Evolutionary conservation across 1,140 invertebrate species (phyloP).

Genomic region (Octopus bimaculoides): DNA sequence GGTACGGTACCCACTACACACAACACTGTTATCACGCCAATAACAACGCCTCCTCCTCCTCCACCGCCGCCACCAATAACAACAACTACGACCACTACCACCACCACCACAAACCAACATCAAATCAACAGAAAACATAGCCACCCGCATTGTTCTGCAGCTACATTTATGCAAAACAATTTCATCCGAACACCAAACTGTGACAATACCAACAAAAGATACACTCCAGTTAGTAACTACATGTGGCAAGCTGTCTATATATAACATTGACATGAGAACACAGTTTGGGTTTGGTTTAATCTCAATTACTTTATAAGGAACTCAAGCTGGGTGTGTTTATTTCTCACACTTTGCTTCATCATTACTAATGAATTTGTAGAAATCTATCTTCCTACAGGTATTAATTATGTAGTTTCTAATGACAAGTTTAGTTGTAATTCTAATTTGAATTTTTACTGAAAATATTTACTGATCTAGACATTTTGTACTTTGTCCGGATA

Average conservation of each 20-base stretch:
- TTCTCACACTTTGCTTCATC: too few species aligned
- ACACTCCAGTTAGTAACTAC: constrained; percentile 1
- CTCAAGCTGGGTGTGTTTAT: too few species aligned
- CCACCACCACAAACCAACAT: background rate
- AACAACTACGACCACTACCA: background rate
- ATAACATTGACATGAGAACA: too few species aligned
- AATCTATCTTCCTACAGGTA: too few species aligned
- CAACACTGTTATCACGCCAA: background rate
- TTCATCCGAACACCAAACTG: background rate
- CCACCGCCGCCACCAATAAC: background rate
- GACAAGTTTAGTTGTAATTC: too few species aligned
- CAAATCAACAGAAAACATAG: background rate
- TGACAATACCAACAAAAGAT: background rate
- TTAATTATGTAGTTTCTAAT: too few species aligned
- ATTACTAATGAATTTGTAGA: too few species aligned
- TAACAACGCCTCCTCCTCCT: background rate
- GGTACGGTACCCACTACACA: constrained; percentile 13
- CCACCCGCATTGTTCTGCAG: background rate
- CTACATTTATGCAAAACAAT: background rate
- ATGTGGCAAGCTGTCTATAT: background rate
- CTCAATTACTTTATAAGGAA: too few species aligned
- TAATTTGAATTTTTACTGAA: too few species aligned
- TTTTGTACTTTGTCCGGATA: too few species aligned
- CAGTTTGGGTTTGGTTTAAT: too few species aligned
- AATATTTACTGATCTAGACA: too few species aligned